Percentiles rank a stretch among this genome's conserved stretches.
Conservation (phyloP, 2,113 vertebrate genomes). For the Nestor notabilis region DNA sequence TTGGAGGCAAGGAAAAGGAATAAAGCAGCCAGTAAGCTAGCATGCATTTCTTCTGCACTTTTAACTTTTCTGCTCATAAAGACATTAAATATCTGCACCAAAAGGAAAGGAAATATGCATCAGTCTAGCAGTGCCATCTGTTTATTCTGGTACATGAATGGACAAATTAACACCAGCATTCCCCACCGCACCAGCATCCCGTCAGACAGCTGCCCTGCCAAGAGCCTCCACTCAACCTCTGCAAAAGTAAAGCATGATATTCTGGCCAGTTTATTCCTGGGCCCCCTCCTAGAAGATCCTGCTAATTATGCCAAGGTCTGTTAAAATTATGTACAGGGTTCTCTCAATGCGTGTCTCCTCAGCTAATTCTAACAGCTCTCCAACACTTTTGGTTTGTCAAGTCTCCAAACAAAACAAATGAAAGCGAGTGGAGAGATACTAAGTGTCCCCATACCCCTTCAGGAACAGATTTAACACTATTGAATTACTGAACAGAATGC, state of each 20-base stretch:
- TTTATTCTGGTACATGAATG: neutral
- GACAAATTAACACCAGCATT: neutral
- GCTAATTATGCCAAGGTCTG: constrained; percentile 44
- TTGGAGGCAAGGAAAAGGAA: neutral
- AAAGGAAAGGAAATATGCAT: neutral
- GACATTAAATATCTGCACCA: neutral
- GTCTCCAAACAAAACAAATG: constrained; percentile 18
- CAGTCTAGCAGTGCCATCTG: neutral
- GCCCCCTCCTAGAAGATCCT: neutral
- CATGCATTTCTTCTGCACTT: neutral
- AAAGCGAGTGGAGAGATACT: neutral
- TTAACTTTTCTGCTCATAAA: neutral
- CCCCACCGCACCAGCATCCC: neutral
- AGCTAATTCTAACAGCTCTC: neutral
- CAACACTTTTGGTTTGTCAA: constrained; percentile 13
- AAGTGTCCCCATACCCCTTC: neutral
- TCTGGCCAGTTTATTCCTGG: neutral
- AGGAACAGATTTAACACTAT: neutral
- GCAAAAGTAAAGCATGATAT: constrained; percentile 7
- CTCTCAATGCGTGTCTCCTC: neutral
- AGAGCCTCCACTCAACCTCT: neutral
- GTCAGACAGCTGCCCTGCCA: neutral
- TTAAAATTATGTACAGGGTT: constrained; percentile 2
- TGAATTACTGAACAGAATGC: neutral
- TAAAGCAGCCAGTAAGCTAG: neutral